A percentile compares a stretch with the other conserved stretches of the same genome.
Conservation (phyloP, 2,797 vertebrate genomes). For the Mus spretus region DNA sequence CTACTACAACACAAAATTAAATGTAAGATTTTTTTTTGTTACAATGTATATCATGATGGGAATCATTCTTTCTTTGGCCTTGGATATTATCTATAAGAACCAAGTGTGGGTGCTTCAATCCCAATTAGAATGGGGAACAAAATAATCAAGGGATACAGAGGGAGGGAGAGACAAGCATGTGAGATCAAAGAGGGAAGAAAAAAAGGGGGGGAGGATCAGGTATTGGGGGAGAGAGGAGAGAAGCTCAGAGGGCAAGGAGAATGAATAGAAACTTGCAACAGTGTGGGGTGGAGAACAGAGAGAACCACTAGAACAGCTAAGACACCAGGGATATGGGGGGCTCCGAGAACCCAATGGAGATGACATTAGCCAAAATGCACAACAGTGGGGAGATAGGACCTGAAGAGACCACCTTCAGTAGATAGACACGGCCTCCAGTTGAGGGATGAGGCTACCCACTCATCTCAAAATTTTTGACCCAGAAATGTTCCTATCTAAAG, state of each 20-base stretch:
- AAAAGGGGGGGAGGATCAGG: not conserved
- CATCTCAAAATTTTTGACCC: not conserved
- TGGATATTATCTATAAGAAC: not conserved
- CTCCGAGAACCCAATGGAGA: not conserved
- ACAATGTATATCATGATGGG: not conserved
- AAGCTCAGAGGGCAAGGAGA: not conserved
- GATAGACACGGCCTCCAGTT: not conserved
- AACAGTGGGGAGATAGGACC: not conserved
- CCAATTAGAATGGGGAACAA: not conserved
- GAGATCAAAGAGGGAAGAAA: not conserved
- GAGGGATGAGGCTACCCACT: not conserved
- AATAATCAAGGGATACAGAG: not conserved
- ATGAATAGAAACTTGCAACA: not conserved
- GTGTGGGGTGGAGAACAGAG: not conserved
- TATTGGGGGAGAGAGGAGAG: not conserved
- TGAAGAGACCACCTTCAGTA: not conserved
- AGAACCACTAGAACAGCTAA: not conserved
- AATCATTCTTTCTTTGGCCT: not conserved
- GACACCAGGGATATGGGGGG: not conserved
- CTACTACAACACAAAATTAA: not conserved
- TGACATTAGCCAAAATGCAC: not conserved
- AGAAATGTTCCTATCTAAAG: not conserved
- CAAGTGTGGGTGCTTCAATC: not conserved
- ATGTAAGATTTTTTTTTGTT: not conserved
- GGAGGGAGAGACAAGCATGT: not conserved